Percentiles rank a stretch among this genome's conserved stretches.
phyloP scores from a whole-genome alignment of 2,113 vertebrate genomes.

The Rhizomys pruinosus region DNA sequence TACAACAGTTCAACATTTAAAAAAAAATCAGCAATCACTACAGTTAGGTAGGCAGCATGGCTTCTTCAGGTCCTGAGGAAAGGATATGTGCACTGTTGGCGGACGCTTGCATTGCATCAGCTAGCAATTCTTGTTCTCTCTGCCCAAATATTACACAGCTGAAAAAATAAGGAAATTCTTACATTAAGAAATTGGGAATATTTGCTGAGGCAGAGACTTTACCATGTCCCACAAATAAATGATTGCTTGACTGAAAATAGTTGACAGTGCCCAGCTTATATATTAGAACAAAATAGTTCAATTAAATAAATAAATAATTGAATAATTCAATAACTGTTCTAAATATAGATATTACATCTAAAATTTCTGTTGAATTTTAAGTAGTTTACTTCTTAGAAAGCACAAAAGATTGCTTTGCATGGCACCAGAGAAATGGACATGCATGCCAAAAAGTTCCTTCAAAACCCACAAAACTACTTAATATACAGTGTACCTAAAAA shows the following conservation, averaged over 20 bases:
- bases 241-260: slow-evolving; percentile 24
- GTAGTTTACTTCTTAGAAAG: slow-evolving; percentile 31
- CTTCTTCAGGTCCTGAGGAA: not conserved
- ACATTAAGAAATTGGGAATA: not conserved
- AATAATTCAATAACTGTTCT: slow-evolving; percentile 21
- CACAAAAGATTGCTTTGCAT: slow-evolving; percentile 37
- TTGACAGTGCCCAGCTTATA: not conserved
- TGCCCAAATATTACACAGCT: not conserved
- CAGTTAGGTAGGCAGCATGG: not conserved
- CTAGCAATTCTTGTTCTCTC: not conserved
- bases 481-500: slow-evolving; percentile 57
- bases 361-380: slow-evolving; percentile 60
- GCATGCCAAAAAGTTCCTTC: slow-evolving; percentile 59
- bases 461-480: slow-evolving; percentile 54
- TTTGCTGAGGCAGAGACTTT: slow-evolving; percentile 5
- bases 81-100: accelerated
- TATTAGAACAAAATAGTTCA: slow-evolving; percentile 21
- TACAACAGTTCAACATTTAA: too few species aligned
- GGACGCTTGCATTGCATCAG: accelerated
- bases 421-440: not conserved
- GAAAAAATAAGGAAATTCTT: not conserved
- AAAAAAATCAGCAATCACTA: not conserved
- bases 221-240: not conserved
- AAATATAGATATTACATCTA: slow-evolving; percentile 39
- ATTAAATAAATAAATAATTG: slow-evolving; percentile 63